Evolutionary conservation across 2,113 vertebrate genomes (phyloP), one percentile per base, ranked within the genome.

Genomic region (Zosterops japonicus): DNA sequence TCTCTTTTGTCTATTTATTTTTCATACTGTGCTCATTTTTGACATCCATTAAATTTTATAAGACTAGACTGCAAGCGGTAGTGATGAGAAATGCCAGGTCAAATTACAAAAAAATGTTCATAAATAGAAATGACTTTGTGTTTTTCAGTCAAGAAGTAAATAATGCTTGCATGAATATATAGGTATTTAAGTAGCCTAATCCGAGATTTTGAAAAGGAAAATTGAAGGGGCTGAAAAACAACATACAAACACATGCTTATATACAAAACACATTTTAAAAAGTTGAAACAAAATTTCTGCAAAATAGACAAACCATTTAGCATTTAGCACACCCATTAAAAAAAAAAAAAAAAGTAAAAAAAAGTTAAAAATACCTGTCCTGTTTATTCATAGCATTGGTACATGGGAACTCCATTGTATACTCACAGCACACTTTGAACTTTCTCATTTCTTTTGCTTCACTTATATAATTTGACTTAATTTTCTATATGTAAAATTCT

Each of bases 11-110:
- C 86, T 96, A 52, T 96, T 97, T 97, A 88, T 97, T 97, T 98
- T 97, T 76, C 89, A 94, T 94, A 94, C 76, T 80, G 55, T 95
- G 94, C 83, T 97, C 83, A 91, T 94, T 95, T 97, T 90, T 97
- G 96, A 97, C 84, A 95, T 95, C 86, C 94, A 97, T 98, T 98
- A 97, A 79, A 93, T 97, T 98, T 98, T 97, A 97, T 97, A 89
- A 96, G 97, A 97, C 86, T 92, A 95, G 93, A 97, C 95, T 97
- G 92, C 83, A 97, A 97, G 72, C 44, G 0, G 75, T 92, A 97
- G 79, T 96, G 96, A 98, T 96, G 96, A 98, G 94, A 97, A 97
- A 97, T 97, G 97, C 97, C 97, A 97, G 79, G 39, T 95, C 94
- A 70, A 72, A 97, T 97, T 98, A 97, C 36, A 97, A 96, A 95